Percentiles rank a stretch among this genome's conserved stretches.
phyloP scores from a whole-genome alignment of 2,888 invertebrate species.

The Lepidocyrtoides sp. region DNA sequence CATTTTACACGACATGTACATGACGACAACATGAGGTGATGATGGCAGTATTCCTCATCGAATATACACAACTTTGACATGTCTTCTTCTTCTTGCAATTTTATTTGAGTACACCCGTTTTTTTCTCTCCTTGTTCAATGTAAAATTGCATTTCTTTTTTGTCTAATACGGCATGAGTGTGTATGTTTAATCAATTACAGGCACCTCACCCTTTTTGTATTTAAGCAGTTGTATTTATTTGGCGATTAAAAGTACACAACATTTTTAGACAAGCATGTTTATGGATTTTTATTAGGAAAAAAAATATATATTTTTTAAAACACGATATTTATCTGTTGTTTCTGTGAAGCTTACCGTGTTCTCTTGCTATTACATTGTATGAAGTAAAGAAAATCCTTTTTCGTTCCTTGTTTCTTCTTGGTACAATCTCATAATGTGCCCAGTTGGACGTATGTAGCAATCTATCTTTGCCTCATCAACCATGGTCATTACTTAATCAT shows the following conservation, averaged over 20 bases:
- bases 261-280: not conserved
- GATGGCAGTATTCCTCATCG: not conserved
- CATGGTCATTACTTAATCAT: constrained; percentile 86
- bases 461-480: constrained; percentile 85
- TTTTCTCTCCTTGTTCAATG: too few species aligned
- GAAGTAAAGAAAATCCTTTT: constrained; percentile 49
- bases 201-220: too few species aligned
- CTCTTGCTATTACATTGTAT: constrained; percentile 32
- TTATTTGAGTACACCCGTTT: not conserved
- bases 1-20: not conserved
- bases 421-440: constrained; percentile 80
- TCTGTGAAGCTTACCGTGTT: constrained; percentile 15
- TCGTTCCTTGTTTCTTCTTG: constrained; percentile 44
- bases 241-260: not conserved
- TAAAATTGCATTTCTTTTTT: too few species aligned
- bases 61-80: not conserved
- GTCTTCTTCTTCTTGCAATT: not conserved
- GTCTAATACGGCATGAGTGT: too few species aligned
- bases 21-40: not conserved
- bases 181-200: too few species aligned
- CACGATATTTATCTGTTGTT: constrained; percentile 33
- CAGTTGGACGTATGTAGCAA: constrained; percentile 83
- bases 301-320: too few species aligned
- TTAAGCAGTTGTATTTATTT: not conserved
- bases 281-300: not conserved